Conservation (phyloP, 2,113 vertebrate species). For the Nothobranchius kuhntae region DNA sequence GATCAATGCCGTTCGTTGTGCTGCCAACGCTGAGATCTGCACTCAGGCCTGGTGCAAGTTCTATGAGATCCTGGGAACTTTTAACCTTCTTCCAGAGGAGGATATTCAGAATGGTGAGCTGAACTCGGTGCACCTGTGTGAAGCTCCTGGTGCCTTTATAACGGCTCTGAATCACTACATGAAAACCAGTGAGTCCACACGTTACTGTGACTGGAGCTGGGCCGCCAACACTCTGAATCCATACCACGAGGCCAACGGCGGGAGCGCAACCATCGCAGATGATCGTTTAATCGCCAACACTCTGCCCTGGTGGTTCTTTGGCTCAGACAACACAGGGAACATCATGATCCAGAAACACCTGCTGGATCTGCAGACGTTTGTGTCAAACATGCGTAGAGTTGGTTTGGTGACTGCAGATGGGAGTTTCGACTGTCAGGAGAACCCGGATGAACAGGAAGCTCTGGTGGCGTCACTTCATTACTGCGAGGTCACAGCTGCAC, state of each 20-base stretch:
- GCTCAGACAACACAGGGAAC: constrained; percentile 92
- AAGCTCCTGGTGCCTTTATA: constrained; percentile 94
- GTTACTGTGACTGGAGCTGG: constrained; percentile 90
- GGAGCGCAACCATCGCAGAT: constrained; percentile 86
- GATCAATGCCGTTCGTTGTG: constrained; percentile 82
- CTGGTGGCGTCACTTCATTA: constrained; percentile 90
- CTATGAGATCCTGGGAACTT: constrained; percentile 88
- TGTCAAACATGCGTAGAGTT: constrained; percentile 79
- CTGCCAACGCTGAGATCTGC: constrained; percentile 89
- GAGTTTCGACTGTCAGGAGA: constrained; percentile 97
- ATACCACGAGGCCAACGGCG: constrained; percentile 90
- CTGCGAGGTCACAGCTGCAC: constrained; percentile 88
- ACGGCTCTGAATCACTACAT: constrained; percentile 91
- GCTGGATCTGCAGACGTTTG: constrained; percentile 84
- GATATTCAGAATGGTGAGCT: constrained; percentile 82
- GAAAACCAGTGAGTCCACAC: constrained; percentile 77
- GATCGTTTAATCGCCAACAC: constrained; percentile 93
- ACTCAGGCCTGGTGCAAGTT: constrained; percentile 97
- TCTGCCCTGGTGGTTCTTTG: constrained; percentile 91
- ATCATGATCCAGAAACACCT: constrained; percentile 87
- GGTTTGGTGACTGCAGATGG: constrained; percentile 95
- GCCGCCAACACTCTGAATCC: constrained; percentile 91
- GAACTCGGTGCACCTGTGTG: constrained; percentile 91
- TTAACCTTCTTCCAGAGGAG: constrained; percentile 81
- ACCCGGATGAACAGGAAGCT: constrained; percentile 93